phyloP scores from a whole-genome alignment of 1,140 invertebrate genomes.

The Reticulitermes speratus region DNA sequence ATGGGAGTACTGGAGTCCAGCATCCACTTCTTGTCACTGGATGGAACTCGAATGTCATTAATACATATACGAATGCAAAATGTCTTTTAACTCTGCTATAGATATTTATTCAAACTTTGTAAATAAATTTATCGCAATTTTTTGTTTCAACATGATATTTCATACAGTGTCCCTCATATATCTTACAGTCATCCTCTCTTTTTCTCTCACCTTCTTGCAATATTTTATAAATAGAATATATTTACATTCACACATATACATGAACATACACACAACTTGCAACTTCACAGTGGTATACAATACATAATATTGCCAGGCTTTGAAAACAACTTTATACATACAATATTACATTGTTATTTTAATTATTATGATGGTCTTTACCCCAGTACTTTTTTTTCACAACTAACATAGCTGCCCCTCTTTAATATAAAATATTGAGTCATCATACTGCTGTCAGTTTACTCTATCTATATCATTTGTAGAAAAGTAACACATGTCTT shows the following conservation, averaged over 20 bases:
- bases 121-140: slow-evolving; percentile 31
- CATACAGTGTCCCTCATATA: slow-evolving; percentile 21
- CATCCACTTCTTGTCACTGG: no score
- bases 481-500: slow-evolving; percentile 9
- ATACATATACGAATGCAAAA: no score
- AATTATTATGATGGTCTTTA: slow-evolving; percentile 20
- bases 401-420: background rate
- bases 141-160: slow-evolving; percentile 16
- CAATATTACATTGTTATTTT: slow-evolving; percentile 13
- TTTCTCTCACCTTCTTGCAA: slow-evolving; percentile 13
- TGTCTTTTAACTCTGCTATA: slow-evolving; percentile 30
- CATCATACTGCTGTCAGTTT: background rate
- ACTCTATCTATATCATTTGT: background rate
- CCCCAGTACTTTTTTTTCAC: slow-evolving; percentile 15
- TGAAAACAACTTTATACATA: background rate
- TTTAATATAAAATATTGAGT: background rate
- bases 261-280: slow-evolving; percentile 21
- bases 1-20: no score
- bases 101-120: slow-evolving; percentile 32
- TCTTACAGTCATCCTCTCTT: background rate
- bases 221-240: slow-evolving; percentile 27
- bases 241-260: slow-evolving; percentile 24
- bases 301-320: slow-evolving; percentile 24
- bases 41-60: no score
- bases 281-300: slow-evolving; percentile 20